Evolutionary conservation across 1,140 invertebrate species (phyloP), one percentile per base, ranked within the genome.

Genomic region (Trichogramma pretiosum): DNA sequence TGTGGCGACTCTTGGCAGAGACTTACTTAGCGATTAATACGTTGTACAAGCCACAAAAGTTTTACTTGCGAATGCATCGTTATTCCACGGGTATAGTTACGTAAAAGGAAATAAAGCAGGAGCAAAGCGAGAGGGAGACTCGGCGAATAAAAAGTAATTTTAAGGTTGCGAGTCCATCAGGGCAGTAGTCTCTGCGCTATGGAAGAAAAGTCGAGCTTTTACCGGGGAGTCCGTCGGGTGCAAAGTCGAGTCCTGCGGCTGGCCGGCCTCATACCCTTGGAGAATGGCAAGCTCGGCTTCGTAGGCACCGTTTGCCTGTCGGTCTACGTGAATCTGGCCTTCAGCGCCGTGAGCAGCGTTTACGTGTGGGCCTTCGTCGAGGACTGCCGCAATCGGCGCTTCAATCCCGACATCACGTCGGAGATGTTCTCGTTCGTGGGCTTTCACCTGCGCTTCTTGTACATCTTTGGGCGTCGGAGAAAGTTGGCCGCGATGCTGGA

Each of bases 351-450:
- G 4, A 46, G 44, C 30, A 46, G 44, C 18, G 35, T 46, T 3
- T 46, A 46, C 35, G 35, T 46, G 8, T 46, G 35, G 34, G 24
- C 44, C 3, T 46, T 46, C 10, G 5, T 46, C 23, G 23, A 46
- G 16, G 44, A 46, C 16, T 46, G 44, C 9, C 1, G n/a, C 5
- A 38, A 46, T n/a, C 9, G 10, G 10, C 11, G 44, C 7, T 46
- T 46, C 24, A 46, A 46, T 18, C 35, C 44, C 9, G 44, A 30
- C 13, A 46, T 46, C 24, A 46, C 44, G n/a, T 46, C 44, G 5
- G 44, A 46, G 30, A 11, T 46, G 1, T 37, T 46, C 21, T 46
- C 44, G 17, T 46, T 46, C 35, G 34, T 46, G 14, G 44, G 44
- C 11, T 46, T 46, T 30, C 44, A 46, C 24, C 16, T 46, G 2